Conservation (phyloP, 1,140 invertebrate species). For the Lordiphosa clarofinis region DNA sequence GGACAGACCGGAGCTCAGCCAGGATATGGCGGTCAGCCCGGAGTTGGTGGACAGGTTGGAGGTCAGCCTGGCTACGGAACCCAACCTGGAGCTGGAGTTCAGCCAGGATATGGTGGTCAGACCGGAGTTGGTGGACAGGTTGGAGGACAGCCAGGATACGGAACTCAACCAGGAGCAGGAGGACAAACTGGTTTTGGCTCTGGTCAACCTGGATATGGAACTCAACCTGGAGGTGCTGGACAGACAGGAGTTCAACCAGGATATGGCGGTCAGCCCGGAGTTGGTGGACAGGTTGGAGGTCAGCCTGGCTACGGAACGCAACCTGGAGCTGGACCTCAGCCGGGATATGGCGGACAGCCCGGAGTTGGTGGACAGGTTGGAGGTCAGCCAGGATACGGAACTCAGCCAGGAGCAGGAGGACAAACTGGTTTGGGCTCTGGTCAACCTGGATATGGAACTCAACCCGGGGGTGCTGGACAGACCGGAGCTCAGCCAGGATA, state of each 20-base stretch:
- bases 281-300: not conserved
- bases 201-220: not conserved
- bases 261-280: slow-evolving; percentile 2
- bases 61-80: slow-evolving; percentile 11
- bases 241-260: not conserved
- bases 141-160: slow-evolving; percentile 5
- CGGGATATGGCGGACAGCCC: not conserved
- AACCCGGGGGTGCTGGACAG: not conserved
- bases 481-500: slow-evolving; percentile 9
- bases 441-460: not conserved
- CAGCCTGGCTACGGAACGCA: slow-evolving; percentile 25
- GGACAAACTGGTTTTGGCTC: not conserved
- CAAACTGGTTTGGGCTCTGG: not conserved
- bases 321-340: slow-evolving; percentile 13
- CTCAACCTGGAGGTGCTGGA: slow-evolving; percentile 11
- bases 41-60: slow-evolving; percentile 7
- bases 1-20: not conserved
- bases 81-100: slow-evolving; percentile 17
- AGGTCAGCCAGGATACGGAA: not conserved
- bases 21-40: slow-evolving; percentile 22
- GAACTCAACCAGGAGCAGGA: slow-evolving; percentile 13
- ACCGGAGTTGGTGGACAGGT: not conserved
- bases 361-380: not conserved
- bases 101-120: slow-evolving; percentile 2
- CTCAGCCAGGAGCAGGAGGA: too few relatives aligned